A percentile compares a stretch with the other conserved stretches of the same genome.
Conservation (phyloP, 2,888 invertebrate species). For the Lithodes maja region DNA sequence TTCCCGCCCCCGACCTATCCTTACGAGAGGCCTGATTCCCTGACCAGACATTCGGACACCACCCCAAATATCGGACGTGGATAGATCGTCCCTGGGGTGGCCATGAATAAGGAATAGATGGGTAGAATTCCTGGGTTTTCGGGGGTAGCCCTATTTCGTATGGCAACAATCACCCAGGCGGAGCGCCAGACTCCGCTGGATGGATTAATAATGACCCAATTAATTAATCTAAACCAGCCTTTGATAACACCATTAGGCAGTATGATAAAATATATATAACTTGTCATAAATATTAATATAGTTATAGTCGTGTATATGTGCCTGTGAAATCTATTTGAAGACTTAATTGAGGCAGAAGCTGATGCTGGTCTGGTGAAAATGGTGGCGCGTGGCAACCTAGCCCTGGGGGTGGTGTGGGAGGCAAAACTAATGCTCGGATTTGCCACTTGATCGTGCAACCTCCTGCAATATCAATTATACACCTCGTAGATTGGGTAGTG, state of each 20-base stretch:
- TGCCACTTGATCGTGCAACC: slow-evolving; percentile 23
- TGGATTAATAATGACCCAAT: neutral
- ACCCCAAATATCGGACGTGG: neutral
- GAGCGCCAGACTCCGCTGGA: neutral
- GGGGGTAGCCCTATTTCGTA: neutral
- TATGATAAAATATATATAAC: neutral
- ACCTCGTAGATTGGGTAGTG: neutral
- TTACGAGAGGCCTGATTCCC: too few relatives aligned
- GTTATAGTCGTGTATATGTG: neutral
- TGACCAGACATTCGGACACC: neutral
- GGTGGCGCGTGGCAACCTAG: neutral
- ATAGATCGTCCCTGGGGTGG: neutral
- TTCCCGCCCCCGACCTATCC: neutral
- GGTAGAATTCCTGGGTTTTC: neutral
- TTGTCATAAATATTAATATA: neutral
- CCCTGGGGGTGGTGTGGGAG: neutral
- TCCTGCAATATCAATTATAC: slow-evolving; percentile 43
- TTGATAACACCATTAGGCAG: neutral
- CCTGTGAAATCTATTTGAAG: neutral
- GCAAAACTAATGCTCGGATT: slow-evolving; percentile 2
- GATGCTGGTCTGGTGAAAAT: neutral
- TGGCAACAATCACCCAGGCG: neutral
- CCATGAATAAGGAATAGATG: neutral
- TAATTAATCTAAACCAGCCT: neutral
- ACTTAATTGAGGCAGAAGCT: neutral